These are phyloP conservation scores for Talpa occidentalis DNA, from an alignment of 2,113 vertebrate species.

Conservation along the genomic window DNA sequence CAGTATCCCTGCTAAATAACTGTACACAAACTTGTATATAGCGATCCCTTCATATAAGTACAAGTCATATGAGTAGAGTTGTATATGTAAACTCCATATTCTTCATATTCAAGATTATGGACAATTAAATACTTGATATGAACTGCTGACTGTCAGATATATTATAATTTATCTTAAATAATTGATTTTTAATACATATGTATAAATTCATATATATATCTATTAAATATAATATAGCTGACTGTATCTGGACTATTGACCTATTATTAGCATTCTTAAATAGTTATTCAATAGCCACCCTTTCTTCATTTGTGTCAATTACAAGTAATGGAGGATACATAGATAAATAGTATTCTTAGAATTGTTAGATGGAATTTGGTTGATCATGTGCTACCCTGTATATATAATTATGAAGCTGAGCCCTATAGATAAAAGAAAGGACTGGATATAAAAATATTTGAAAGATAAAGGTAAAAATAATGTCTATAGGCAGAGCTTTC, in stretches of 20 bases:
- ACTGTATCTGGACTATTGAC: background rate
- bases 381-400: background rate
- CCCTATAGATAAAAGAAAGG: background rate
- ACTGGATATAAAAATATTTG: background rate
- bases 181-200: background rate
- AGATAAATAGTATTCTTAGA: background rate
- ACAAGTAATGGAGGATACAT: no score
- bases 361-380: background rate
- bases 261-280: background rate
- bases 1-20: background rate
- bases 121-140: background rate
- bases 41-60: background rate
- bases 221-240: conserved; percentile 17
- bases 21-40: background rate
- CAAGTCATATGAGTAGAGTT: background rate
- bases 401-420: background rate
- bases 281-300: background rate
- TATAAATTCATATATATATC: background rate
- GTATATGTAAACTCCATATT: background rate
- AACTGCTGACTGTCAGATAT: background rate
- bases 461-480: conserved; percentile 38
- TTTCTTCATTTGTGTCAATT: background rate
- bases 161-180: no score
- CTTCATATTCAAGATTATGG: background rate
- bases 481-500: background rate